Evolutionary conservation across 2,113 vertebrate genomes (phyloP).

Genomic region (Thermophis baileyi): DNA sequence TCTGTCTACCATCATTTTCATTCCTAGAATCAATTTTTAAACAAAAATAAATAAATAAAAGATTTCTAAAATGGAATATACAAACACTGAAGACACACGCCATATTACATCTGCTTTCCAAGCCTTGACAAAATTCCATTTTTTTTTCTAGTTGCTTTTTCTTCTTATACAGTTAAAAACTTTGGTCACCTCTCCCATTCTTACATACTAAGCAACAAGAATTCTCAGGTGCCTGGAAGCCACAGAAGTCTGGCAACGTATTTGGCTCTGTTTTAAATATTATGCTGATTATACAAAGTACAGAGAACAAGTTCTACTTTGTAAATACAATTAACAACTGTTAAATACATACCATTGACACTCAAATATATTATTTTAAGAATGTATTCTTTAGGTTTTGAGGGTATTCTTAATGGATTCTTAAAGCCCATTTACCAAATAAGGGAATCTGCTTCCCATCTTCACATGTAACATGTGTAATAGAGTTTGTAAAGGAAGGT

Average conservation of each 20-base stretch:
- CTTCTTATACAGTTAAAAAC: slow-evolving; percentile 16
- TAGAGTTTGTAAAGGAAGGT: not conserved
- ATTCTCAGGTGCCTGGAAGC: slow-evolving; percentile 48
- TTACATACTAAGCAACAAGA: slow-evolving; percentile 10
- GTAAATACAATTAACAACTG: slow-evolving; percentile 59
- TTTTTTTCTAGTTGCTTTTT: not conserved
- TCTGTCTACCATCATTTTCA: too few species aligned
- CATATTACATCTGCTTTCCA: not conserved
- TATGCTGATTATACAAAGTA: slow-evolving; percentile 55
- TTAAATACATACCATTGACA: slow-evolving; percentile 50
- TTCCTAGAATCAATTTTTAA: not conserved
- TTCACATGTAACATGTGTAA: not conserved
- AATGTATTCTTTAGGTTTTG: slow-evolving; percentile 26
- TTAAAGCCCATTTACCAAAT: slow-evolving; percentile 25
- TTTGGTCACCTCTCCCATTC: slow-evolving; percentile 32
- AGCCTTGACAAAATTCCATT: not conserved
- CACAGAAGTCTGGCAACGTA: slow-evolving; percentile 54
- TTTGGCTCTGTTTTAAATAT: slow-evolving; percentile 61
- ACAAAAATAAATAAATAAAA: not conserved
- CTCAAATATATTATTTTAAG: slow-evolving; percentile 46
- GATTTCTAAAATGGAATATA: not conserved
- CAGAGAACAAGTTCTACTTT: slow-evolving; percentile 61
- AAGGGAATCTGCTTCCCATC: slow-evolving; percentile 11
- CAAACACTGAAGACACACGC: not conserved
- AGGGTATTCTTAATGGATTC: not conserved